Conservation (phyloP, 2,888 invertebrate species). For the Chamaedrilus cognettii region DNA sequence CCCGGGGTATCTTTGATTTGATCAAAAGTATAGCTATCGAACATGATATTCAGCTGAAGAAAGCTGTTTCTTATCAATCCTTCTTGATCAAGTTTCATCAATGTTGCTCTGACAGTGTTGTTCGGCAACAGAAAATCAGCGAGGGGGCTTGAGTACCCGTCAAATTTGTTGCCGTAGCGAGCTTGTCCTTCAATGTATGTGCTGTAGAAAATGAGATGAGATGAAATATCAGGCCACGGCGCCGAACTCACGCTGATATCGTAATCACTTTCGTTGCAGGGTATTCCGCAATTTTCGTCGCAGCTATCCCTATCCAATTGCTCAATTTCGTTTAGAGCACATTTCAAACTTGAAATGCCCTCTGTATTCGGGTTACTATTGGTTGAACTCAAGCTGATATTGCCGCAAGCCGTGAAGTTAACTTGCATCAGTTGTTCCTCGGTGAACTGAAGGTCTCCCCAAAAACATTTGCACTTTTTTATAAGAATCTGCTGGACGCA, state of each 20-base stretch:
- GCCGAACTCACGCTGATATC: neutral
- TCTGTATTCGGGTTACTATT: neutral
- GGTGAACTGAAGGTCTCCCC: neutral
- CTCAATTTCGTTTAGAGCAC: neutral
- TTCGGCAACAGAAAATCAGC: neutral
- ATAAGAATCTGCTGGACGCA: neutral
- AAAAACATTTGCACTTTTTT: neutral
- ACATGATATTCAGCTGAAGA: neutral
- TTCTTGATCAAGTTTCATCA: too few species aligned
- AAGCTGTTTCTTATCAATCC: neutral
- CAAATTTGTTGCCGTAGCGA: neutral
- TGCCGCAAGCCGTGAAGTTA: neutral
- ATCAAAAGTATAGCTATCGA: neutral
- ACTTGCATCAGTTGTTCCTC: neutral
- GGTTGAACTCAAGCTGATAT: neutral
- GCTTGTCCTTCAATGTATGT: neutral
- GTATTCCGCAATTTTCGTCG: neutral
- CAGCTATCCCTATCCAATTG: neutral
- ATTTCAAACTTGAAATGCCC: neutral
- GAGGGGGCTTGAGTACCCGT: neutral
- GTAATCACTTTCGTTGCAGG: neutral
- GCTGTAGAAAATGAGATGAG: neutral
- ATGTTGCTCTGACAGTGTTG: too few species aligned
- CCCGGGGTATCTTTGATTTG: too few species aligned
- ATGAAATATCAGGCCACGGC: neutral